Conservation (phyloP, 2,797 vertebrate genomes). For the Neoniphon sammara region DNA sequence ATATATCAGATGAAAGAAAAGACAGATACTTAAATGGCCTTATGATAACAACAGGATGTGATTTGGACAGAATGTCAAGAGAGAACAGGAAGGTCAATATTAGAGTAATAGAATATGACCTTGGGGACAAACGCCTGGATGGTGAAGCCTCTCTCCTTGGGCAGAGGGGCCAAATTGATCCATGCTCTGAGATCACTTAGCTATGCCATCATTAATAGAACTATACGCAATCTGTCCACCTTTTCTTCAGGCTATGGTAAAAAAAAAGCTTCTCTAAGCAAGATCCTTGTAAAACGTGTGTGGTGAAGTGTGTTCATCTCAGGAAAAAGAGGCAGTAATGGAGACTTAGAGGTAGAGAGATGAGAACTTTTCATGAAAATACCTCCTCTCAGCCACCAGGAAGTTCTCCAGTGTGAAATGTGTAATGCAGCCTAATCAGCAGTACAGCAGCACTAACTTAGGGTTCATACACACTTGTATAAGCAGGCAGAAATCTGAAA, state of each 20-base stretch:
- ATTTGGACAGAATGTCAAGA: constrained; percentile 68
- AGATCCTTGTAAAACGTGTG: background rate
- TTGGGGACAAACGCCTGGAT: constrained; percentile 66
- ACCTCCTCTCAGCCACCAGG: background rate
- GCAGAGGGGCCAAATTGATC: constrained; percentile 69
- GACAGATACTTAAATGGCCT: constrained; percentile 59
- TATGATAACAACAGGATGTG: constrained; percentile 72
- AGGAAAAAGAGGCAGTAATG: no score
- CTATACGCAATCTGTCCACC: constrained; percentile 15
- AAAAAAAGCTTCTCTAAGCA: background rate
- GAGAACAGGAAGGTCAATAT: constrained; percentile 75
- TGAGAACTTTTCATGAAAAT: background rate
- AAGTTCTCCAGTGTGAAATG: background rate
- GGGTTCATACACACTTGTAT: no score
- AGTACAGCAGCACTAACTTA: no score
- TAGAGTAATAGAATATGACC: constrained; percentile 76
- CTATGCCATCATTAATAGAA: constrained; percentile 65
- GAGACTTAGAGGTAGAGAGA: background rate
- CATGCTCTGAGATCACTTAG: constrained; percentile 74
- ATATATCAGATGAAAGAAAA: constrained; percentile 63
- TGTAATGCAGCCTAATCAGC: background rate
- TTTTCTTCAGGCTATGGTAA: constrained; percentile 22
- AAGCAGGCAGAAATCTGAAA: background rate
- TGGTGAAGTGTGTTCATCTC: no score
- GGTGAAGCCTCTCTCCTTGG: constrained; percentile 61